Evolutionary conservation across 2,888 invertebrate genomes (phyloP).

Genomic region (Parnassius orleans): DNA sequence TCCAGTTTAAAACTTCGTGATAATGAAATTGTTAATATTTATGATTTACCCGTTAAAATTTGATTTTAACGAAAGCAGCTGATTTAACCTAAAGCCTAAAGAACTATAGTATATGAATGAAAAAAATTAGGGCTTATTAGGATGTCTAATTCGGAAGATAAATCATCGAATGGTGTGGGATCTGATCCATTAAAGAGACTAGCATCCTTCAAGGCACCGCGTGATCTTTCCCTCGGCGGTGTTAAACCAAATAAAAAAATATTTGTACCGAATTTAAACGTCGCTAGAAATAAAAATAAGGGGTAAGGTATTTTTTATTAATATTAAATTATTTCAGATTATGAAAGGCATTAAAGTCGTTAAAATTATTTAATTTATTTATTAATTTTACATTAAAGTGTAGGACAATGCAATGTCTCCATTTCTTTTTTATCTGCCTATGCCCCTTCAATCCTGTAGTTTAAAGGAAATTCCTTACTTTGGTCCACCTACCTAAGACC

Average conservation of each 20-base stretch:
- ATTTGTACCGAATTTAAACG: constrained; percentile 82
- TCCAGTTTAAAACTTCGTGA: no score
- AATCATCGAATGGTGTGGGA: constrained; percentile 48
- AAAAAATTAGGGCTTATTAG: constrained; percentile 10
- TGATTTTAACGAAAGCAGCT: constrained; percentile 3
- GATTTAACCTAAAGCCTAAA: constrained; percentile 1
- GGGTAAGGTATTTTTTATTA: constrained; percentile 46
- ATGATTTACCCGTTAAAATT: neutral
- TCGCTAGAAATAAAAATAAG: constrained; percentile 81
- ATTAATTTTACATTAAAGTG: no score
- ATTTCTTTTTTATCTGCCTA: no score
- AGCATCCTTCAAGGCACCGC: constrained; percentile 76
- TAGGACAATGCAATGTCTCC: no score
- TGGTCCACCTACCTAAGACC: no score
- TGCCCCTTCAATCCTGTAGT: no score
- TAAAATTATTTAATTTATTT: no score
- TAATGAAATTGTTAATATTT: no score
- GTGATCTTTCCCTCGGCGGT: constrained; percentile 81
- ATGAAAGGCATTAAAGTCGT: no score
- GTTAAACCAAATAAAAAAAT: constrained; percentile 78
- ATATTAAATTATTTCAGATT: constrained; percentile 4
- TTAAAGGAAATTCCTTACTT: no score
- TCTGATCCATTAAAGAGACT: constrained; percentile 65
- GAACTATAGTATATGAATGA: constrained; percentile 7
- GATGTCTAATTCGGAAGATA: constrained; percentile 61